Base-by-base conservation (phyloP, 2,113 vertebrate species). In the Stegastes partitus region DNA sequence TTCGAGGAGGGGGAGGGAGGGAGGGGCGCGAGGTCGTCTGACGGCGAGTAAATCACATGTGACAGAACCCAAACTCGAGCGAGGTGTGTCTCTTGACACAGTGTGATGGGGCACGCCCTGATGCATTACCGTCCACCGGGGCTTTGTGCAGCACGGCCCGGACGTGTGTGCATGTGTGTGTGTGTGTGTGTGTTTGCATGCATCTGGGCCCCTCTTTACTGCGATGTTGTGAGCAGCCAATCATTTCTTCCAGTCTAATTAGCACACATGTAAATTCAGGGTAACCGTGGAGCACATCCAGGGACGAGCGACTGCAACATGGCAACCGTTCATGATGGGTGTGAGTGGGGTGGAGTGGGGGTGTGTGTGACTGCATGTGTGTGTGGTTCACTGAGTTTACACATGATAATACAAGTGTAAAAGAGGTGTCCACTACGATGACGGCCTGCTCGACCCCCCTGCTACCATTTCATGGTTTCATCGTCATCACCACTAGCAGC, bases 211-310 rank as follows among this genome's bases (percentile, higher is more conserved):
- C 83, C 85, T 90, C 75, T 92, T 92, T 92, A 93, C 89, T 87
- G 73, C 85, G 19, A 89, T 93, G 91, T 91, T 81, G 81, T 80
- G 82, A 92, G 82, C 91, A 91, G 92, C 91, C 92, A 93, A 91
- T 93, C 90, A 93, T 92, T 92, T 92, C 85, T 92, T 93, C 92
- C 92, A 92, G 87, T 92, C 92, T 93, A 93, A 93, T 93, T 93
- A 91, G 82, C 90, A 93, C 92, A 79, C 89, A 88, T 91, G 90
- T 88, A 92, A 87, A 90, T 92, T 71, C 84, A 85, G 72, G 73
- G 62, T 66, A 86, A 82, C 78, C 21, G 74, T 80, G 70, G 85
- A 81, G 76, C 84, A 84, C 80, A 70, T 74, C 67, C 78, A 76
- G 77, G 82, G 80, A 90, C 74, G 56, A 87, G 47, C 85, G 56